A percentile compares a stretch with the other conserved stretches of the same genome.
Evolutionary conservation across 2,888 invertebrate genomes (phyloP).

Genomic region (Abrostola triplasia): DNA sequence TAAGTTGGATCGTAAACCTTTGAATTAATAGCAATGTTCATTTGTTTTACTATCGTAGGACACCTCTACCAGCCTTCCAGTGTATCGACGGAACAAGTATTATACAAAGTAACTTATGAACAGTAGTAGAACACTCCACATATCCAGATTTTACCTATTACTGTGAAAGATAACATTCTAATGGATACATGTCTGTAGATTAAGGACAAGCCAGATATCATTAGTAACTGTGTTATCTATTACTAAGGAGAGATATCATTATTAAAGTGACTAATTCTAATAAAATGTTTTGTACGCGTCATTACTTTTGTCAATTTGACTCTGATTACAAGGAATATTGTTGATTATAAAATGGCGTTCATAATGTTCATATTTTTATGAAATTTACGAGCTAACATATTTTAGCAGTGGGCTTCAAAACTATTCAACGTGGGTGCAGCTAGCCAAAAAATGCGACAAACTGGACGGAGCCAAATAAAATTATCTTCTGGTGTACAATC

Average conservation of each 20-base stretch:
- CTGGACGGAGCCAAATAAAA: slow-evolving; percentile 46
- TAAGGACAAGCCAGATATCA: slow-evolving; percentile 11
- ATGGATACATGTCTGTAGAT: slow-evolving; percentile 20
- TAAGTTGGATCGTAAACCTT: slow-evolving; percentile 20
- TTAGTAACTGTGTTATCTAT: slow-evolving; percentile 23
- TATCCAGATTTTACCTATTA: neutral
- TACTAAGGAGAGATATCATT: slow-evolving; percentile 14
- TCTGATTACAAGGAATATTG: neutral
- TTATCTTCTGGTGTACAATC: slow-evolving; percentile 41
- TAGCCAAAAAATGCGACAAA: slow-evolving; percentile 46
- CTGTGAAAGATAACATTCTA: neutral
- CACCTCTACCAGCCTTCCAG: neutral
- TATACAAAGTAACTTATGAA: neutral
- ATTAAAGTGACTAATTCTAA: slow-evolving; percentile 14
- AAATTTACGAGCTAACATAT: slow-evolving; percentile 18
- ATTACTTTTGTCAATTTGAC: neutral
- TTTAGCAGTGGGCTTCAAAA: slow-evolving; percentile 17
- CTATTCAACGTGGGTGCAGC: slow-evolving; percentile 47
- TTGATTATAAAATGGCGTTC: slow-evolving; percentile 4
- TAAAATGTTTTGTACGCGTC: neutral
- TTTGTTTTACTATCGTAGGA: slow-evolving; percentile 15
- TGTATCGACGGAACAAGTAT: neutral
- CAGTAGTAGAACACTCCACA: neutral
- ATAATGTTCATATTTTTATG: slow-evolving; percentile 10
- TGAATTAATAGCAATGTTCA: slow-evolving; percentile 17